These are phyloP conservation scores for Lineus longissimus DNA, from an alignment of 1,140 invertebrate species.

Conservation along the genomic window DNA sequence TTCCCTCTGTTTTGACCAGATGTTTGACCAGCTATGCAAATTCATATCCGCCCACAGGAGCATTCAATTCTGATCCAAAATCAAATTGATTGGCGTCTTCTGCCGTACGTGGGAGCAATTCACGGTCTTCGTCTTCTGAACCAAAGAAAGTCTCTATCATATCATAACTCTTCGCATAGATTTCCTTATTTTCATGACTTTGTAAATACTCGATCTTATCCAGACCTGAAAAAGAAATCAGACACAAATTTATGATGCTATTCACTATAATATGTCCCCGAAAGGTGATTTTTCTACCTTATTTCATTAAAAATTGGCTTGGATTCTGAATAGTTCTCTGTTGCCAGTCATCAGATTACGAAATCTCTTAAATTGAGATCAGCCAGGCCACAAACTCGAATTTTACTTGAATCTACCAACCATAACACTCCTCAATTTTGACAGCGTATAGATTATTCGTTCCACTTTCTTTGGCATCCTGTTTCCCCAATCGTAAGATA, in stretches of 20 bases:
- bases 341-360: neutral
- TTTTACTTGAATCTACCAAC: conserved; percentile 54
- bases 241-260: conserved; percentile 6
- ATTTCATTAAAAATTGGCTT: no score
- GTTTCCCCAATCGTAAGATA: conserved; percentile 87
- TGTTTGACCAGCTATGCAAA: conserved; percentile 17
- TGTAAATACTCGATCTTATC: conserved; percentile 96
- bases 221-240: conserved; percentile 59
- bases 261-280: neutral
- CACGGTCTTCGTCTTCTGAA: conserved; percentile 73
- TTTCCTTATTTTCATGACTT: conserved; percentile 94
- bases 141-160: conserved; percentile 98
- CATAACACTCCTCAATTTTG: conserved; percentile 92
- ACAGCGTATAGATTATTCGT: conserved; percentile 86
- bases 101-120: conserved; percentile 74
- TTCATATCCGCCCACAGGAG: conserved; percentile 43
- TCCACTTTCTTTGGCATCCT: conserved; percentile 65
- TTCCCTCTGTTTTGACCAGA: no score
- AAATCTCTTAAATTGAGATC: neutral
- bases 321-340: neutral
- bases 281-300: no score
- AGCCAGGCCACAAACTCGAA: neutral
- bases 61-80: conserved; percentile 48
- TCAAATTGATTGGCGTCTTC: conserved; percentile 68
- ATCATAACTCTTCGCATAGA: conserved; percentile 95